A percentile compares a stretch with the other conserved stretches of the same genome.
phyloP scores from a whole-genome alignment of 2,888 invertebrate species.

The Mamestra brassicae region DNA sequence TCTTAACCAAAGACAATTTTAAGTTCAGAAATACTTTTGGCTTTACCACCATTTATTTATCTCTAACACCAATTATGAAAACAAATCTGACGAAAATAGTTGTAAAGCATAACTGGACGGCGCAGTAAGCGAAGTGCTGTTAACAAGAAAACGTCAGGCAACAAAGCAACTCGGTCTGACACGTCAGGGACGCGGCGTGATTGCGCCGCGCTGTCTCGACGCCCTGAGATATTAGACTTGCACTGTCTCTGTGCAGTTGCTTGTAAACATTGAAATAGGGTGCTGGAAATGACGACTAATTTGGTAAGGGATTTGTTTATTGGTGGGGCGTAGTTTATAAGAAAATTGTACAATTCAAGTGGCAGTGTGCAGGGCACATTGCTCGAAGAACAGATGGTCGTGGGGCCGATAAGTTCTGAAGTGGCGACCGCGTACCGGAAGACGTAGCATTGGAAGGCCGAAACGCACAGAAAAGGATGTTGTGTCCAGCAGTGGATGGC shows the following conservation, averaged over 20 bases:
- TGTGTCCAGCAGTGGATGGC: too few relatives aligned
- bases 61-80: slow-evolving; percentile 21
- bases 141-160: slow-evolving; percentile 88
- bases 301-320: background rate
- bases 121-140: slow-evolving; percentile 72
- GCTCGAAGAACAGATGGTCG: too few relatives aligned
- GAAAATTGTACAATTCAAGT: too few relatives aligned
- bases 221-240: slow-evolving; percentile 88
- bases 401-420: too few relatives aligned
- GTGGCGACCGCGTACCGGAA: too few relatives aligned
- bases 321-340: too few relatives aligned
- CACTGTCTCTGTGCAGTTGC: slow-evolving; percentile 77
- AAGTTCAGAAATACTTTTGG: background rate
- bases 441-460: too few relatives aligned
- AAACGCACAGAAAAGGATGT: too few relatives aligned
- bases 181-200: slow-evolving; percentile 81
- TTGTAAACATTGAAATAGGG: slow-evolving; percentile 69
- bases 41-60: background rate
- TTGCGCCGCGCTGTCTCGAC: slow-evolving; percentile 83
- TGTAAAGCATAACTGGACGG: slow-evolving; percentile 66
- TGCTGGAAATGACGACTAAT: slow-evolving; percentile 59
- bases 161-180: slow-evolving; percentile 82
- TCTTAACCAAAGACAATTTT: background rate
- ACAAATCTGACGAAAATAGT: slow-evolving; percentile 48
- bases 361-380: too few relatives aligned